Evolutionary conservation across 2,797 vertebrate species (phyloP).

Genomic region (Hippoglossus hippoglossus): DNA sequence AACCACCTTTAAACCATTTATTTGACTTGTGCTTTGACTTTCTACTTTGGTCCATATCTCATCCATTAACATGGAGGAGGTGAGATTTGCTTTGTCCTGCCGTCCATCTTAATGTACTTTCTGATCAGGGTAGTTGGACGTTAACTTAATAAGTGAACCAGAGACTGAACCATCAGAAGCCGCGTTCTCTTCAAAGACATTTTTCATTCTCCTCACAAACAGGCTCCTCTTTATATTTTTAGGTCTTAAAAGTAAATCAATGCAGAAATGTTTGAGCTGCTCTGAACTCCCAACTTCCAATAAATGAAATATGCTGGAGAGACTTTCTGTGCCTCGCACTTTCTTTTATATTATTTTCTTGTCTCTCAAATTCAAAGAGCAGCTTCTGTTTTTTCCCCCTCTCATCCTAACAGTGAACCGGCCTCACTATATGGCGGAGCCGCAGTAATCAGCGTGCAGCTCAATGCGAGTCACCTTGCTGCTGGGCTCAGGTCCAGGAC

Average conservation of each 20-base stretch:
- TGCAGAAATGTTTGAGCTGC: constrained; percentile 24
- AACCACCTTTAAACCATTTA: no score
- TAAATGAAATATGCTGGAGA: no score
- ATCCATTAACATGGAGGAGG: no score
- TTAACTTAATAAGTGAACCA: background rate
- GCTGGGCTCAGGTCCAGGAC: constrained; percentile 65
- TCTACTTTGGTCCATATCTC: no score
- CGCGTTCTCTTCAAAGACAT: background rate
- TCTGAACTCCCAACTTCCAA: background rate
- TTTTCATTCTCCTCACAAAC: background rate
- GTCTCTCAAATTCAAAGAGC: constrained; percentile 20
- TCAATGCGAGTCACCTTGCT: constrained; percentile 71
- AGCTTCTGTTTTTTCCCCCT: background rate
- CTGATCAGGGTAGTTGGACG: background rate
- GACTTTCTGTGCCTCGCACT: background rate
- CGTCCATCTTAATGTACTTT: no score
- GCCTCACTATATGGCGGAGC: constrained; percentile 39
- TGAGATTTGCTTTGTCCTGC: no score
- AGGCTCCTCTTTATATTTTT: background rate
- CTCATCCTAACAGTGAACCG: constrained; percentile 19
- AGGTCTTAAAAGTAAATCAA: constrained; percentile 27
- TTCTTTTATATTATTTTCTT: background rate
- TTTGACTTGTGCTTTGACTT: no score
- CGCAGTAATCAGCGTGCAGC: constrained; percentile 58
- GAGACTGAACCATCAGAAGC: background rate